These are phyloP conservation scores for Cantharis nigra DNA, from an alignment of 2,888 invertebrate genomes.

Conservation along the genomic window DNA sequence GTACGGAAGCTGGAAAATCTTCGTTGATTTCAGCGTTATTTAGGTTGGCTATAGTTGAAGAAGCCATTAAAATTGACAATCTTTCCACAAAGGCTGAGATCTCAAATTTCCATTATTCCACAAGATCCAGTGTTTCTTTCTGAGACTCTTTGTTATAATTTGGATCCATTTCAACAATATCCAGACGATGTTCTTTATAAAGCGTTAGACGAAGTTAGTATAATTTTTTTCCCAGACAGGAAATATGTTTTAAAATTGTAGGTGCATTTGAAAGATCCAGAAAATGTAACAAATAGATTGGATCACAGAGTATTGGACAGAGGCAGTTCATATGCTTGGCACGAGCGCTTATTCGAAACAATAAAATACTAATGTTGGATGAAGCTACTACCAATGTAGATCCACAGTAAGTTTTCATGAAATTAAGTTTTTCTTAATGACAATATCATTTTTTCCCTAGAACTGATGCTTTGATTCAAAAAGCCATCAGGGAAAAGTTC, in stretches of 20 bases:
- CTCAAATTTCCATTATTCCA: slow-evolving; percentile 73
- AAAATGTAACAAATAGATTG: slow-evolving; percentile 64
- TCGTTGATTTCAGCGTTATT: slow-evolving; percentile 68
- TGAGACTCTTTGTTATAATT: slow-evolving; percentile 72
- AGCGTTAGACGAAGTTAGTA: slow-evolving; percentile 71
- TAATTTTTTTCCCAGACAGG: not conserved
- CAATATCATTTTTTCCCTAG: too few relatives aligned
- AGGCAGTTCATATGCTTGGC: slow-evolving; percentile 89
- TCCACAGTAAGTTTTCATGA: slow-evolving; percentile 66
- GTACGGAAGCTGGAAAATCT: slow-evolving; percentile 85
- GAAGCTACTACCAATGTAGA: slow-evolving; percentile 95
- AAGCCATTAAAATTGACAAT: slow-evolving; percentile 72
- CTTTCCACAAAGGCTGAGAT: slow-evolving; percentile 63
- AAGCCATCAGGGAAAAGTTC: slow-evolving; percentile 79
- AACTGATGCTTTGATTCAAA: slow-evolving; percentile 84
- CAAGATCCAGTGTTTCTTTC: slow-evolving; percentile 77
- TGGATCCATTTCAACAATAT: slow-evolving; percentile 76
- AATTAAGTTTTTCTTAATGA: too few relatives aligned
- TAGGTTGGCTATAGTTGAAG: slow-evolving; percentile 64
- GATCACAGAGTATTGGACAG: slow-evolving; percentile 86
- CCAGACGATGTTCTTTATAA: slow-evolving; percentile 71
- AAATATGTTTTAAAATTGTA: slow-evolving; percentile 44
- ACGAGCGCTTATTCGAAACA: slow-evolving; percentile 82
- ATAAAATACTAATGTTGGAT: slow-evolving; percentile 83
- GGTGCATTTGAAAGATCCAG: slow-evolving; percentile 75